A percentile compares a stretch with the other conserved stretches of the same genome.
Evolutionary conservation across 2,888 invertebrate genomes (phyloP).

Genomic region (Drosophila prostipennis): DNA sequence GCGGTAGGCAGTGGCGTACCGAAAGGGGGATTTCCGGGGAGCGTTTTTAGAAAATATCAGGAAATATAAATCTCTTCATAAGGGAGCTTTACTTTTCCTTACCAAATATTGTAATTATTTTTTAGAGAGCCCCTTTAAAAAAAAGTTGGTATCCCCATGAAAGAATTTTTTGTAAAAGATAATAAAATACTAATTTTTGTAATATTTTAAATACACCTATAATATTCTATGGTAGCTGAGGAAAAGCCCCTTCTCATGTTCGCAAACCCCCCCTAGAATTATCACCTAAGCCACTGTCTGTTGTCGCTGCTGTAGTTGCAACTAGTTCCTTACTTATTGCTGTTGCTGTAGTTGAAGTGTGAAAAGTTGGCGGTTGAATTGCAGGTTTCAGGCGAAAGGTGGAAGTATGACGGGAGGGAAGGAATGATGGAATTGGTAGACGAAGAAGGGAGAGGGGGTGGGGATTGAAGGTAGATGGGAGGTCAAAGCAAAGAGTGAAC

Average conservation of each 20-base stretch:
- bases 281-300: constrained; percentile 3
- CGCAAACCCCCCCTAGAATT: neutral
- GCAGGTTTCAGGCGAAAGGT: constrained; percentile 32
- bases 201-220: too few species aligned
- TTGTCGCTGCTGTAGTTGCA: constrained; percentile 57
- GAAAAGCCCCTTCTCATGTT: neutral
- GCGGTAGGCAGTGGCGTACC: constrained; percentile 4
- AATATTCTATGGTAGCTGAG: too few species aligned
- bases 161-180: too few species aligned
- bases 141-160: too few species aligned
- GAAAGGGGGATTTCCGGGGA: neutral
- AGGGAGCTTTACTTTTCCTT: too few species aligned
- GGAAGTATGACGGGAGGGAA: neutral
- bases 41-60: neutral
- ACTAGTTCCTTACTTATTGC: constrained; percentile 49
- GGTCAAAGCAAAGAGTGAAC: constrained; percentile 14
- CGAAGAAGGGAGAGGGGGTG: neutral
- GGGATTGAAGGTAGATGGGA: constrained; percentile 5
- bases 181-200: too few species aligned
- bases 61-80: neutral
- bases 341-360: constrained; percentile 52
- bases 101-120: too few species aligned
- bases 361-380: constrained; percentile 48
- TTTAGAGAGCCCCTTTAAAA: too few species aligned
- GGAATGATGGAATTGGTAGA: too few species aligned